Percentiles rank a stretch among this genome's conserved stretches.
Conservation (phyloP, 1,140 invertebrate genomes). For the Leptestheria dahalacensis region DNA sequence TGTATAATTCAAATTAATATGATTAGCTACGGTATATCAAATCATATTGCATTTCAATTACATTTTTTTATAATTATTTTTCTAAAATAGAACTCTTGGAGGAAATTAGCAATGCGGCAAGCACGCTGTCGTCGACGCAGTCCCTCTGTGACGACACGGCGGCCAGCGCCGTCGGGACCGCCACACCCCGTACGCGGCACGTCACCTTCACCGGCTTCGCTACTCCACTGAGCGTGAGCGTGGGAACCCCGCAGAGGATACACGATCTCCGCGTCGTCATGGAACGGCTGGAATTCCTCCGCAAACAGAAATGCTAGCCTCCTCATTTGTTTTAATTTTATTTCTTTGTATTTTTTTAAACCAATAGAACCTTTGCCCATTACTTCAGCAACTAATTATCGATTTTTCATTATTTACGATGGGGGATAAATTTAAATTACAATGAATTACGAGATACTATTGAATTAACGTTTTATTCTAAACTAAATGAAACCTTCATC, state of each 20-base stretch:
- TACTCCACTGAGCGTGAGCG: background rate
- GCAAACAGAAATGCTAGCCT: background rate
- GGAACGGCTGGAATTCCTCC: background rate
- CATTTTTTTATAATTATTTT: background rate
- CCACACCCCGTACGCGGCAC: background rate
- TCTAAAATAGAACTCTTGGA: background rate
- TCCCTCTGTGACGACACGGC: background rate
- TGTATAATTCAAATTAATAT: no score
- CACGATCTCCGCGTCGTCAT: background rate
- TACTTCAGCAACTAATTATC: no score
- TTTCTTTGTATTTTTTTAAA: no score
- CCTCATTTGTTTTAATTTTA: no score
- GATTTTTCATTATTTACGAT: no score
- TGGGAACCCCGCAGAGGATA: conserved; percentile 1
- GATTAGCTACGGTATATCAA: no score
- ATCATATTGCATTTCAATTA: background rate
- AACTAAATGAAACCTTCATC: no score
- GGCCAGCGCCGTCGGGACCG: background rate
- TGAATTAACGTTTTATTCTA: no score
- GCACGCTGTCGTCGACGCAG: background rate
- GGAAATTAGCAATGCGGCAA: background rate
- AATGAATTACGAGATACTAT: no score
- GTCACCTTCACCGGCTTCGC: background rate
- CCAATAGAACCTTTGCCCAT: no score
- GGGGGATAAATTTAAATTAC: no score